Conservation (phyloP, 2,797 vertebrate genomes). For the Sebastes minor region DNA sequence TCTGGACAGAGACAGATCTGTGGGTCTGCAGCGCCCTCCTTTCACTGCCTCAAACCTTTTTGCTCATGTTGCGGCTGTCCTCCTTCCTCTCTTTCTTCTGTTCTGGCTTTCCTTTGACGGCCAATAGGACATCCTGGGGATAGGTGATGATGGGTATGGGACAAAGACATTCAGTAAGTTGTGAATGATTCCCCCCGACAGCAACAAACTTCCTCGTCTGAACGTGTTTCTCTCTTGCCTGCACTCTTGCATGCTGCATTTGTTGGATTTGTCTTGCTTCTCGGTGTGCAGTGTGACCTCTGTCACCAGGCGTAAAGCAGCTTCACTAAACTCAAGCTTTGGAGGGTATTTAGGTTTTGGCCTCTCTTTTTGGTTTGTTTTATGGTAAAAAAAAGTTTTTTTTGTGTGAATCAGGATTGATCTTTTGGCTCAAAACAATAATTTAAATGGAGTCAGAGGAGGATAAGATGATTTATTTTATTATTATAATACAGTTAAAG, state of each 20-base stretch:
- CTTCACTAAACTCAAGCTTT: neutral
- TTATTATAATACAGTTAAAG: neutral
- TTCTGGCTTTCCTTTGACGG: constrained; percentile 84
- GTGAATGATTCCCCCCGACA: constrained; percentile 81
- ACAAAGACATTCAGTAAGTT: constrained; percentile 99
- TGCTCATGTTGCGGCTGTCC: constrained; percentile 91
- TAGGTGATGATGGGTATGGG: constrained; percentile 99
- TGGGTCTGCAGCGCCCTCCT: constrained; percentile 80
- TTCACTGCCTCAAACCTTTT: constrained; percentile 88
- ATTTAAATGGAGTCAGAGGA: neutral
- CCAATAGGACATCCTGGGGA: constrained; percentile 97
- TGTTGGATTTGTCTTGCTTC: constrained; percentile 28
- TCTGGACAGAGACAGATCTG: constrained; percentile 53
- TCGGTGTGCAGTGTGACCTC: constrained; percentile 3
- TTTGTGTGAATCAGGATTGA: neutral
- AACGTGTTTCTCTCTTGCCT: neutral
- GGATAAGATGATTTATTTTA: neutral
- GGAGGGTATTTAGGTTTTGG: neutral
- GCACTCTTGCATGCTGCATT: constrained; percentile 85
- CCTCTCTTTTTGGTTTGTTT: neutral
- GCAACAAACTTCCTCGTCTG: neutral
- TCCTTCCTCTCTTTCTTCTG: constrained; percentile 83
- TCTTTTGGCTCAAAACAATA: neutral
- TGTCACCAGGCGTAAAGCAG: neutral
- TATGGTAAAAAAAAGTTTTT: neutral